These are phyloP conservation scores for Drosophila cognata DNA, from an alignment of 2,888 invertebrate genomes.

Conservation along the genomic window DNA sequence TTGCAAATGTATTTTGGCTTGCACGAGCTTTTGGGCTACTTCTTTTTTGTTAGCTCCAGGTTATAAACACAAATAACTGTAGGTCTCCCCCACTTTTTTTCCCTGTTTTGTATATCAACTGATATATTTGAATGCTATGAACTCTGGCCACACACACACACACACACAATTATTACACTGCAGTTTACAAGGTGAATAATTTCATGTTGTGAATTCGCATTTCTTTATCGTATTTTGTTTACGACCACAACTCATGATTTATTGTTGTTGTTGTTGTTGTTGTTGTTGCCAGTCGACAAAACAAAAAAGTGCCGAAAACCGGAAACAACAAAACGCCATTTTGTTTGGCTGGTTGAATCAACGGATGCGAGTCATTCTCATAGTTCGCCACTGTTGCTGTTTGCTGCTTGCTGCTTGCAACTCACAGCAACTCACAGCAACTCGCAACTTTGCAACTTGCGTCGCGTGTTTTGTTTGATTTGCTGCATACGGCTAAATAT, in stretches of 20 bases:
- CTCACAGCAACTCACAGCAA: not conserved
- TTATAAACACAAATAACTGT: constrained; percentile 55
- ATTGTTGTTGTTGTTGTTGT: not conserved
- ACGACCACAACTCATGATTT: constrained; percentile 41
- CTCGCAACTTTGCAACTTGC: constrained; percentile 19
- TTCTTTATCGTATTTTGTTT: constrained; percentile 21
- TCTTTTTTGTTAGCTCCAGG: constrained; percentile 11
- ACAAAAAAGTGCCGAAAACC: constrained; percentile 26
- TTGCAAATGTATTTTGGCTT: constrained; percentile 56
- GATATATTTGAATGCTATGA: constrained; percentile 46
- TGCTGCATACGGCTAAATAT: constrained; percentile 54
- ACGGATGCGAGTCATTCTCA: constrained; percentile 37
- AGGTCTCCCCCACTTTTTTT: not conserved
- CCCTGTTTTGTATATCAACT: constrained; percentile 10
- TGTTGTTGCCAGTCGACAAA: not conserved
- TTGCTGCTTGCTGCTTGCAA: not conserved
- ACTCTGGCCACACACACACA: constrained; percentile 28
- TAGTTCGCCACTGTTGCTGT: constrained; percentile 5
- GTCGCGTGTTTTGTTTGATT: constrained; percentile 53
- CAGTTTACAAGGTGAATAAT: constrained; percentile 64
- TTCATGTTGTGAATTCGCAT: constrained; percentile 46
- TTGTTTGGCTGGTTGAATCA: constrained; percentile 58
- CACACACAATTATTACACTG: constrained; percentile 33
- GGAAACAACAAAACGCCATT: constrained; percentile 67
- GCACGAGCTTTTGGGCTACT: constrained; percentile 19